Evolutionary conservation across 1,140 invertebrate species (phyloP).

Genomic region (Drosophila kohkoa): DNA sequence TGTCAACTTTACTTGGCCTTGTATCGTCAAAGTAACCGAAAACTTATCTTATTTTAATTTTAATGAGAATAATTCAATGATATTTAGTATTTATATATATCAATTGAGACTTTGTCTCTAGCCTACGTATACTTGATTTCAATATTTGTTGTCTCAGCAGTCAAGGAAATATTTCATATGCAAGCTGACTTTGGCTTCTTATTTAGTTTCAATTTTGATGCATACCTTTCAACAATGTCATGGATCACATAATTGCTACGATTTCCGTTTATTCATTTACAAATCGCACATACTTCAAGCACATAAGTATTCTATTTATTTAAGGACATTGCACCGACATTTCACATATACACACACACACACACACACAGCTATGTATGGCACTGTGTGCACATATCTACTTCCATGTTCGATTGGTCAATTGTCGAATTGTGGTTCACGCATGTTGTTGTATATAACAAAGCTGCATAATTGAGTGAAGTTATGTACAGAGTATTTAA

Average conservation of each 20-base stretch:
- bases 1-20: too few relatives aligned
- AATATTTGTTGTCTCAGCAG: too few relatives aligned
- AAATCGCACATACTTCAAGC: neutral
- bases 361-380: neutral
- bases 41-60: too few relatives aligned
- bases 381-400: constrained; percentile 8
- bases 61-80: too few relatives aligned
- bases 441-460: too few relatives aligned
- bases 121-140: too few relatives aligned
- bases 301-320: constrained; percentile 10
- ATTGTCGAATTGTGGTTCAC: constrained; percentile 24
- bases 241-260: neutral
- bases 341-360: neutral
- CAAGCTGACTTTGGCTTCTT: too few relatives aligned
- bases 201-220: too few relatives aligned
- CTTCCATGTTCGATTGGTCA: constrained; percentile 11
- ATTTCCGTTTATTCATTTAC: neutral
- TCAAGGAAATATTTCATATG: too few relatives aligned
- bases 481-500: constrained; percentile 26
- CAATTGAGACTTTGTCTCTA: too few relatives aligned
- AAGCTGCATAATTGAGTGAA: constrained; percentile 30
- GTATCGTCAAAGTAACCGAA: too few relatives aligned
- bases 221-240: neutral
- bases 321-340: neutral
- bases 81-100: too few relatives aligned